Percentiles rank a stretch among this genome's conserved stretches.
Conservation (phyloP, 1,140 invertebrate genomes). For the Microplitis mediator region DNA sequence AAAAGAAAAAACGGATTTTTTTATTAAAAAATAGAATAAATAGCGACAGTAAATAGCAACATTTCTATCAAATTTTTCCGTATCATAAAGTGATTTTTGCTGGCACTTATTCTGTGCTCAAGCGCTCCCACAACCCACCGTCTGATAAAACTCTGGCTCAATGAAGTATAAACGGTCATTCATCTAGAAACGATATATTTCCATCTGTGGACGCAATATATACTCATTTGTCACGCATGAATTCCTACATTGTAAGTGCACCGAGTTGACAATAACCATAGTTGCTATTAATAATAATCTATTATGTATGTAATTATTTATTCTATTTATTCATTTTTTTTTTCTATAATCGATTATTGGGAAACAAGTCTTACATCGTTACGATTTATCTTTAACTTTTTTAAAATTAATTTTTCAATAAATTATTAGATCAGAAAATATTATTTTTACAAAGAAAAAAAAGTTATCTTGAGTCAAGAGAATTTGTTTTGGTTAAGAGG, state of each 20-base stretch:
- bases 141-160: slow-evolving; percentile 25
- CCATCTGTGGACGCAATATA: slow-evolving; percentile 24
- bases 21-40: not conserved
- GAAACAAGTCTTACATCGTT: too few relatives aligned
- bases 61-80: slow-evolving; percentile 51
- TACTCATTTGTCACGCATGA: slow-evolving; percentile 19
- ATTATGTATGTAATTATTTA: not conserved
- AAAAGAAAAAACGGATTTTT: not conserved
- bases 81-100: slow-evolving; percentile 44
- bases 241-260: slow-evolving; percentile 14
- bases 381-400: too few relatives aligned
- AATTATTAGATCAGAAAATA: too few relatives aligned
- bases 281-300: not conserved
- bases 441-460: too few relatives aligned
- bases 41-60: slow-evolving; percentile 35
- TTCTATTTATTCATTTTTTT: not conserved
- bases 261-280: slow-evolving; percentile 9
- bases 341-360: not conserved
- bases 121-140: slow-evolving; percentile 7
- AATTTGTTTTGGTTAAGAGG: too few relatives aligned
- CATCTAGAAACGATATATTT: slow-evolving; percentile 31
- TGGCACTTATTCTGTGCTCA: slow-evolving; percentile 34
- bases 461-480: too few relatives aligned
- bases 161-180: slow-evolving; percentile 22
- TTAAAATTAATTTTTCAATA: too few relatives aligned